Base-by-base conservation (phyloP, 2,888 invertebrate species). In the Lamellibrachia columna region DNA sequence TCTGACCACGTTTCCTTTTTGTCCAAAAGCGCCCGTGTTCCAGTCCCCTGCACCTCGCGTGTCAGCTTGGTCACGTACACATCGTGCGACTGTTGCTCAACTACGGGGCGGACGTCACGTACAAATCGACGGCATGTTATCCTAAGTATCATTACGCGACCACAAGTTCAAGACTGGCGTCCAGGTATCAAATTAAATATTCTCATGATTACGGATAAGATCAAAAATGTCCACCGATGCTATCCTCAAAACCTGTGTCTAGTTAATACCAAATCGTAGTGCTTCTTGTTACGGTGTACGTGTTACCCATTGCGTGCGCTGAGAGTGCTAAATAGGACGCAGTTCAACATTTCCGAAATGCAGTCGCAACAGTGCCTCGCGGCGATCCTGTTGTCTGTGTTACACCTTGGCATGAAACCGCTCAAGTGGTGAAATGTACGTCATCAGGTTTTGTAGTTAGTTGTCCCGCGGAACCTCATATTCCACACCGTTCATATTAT, bases 11-110 rank as follows among this genome's bases (percentile, higher is more conserved):
- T 75, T 4, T 15, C 75, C 15, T 75, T 40, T 40, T 75, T 75
- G 75, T 75, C 75, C 75, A 1, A 75, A 7, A 40, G 40, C 60
- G 92, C 11, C 92, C 92, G 1, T 92, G 92, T 52, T 52, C 92
- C 75, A 75, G 92, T 40, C 92, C 92, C 0, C 28, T 92, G 9
- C 92, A 92, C 92, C 92, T 92, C 9, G 92, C 92, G 3, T 92
- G 92, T n/a, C 40, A 75, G 55, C 55, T 40, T 9, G 75, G 90
- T n/a, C 40, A 75, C 53, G 28, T 92, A 8, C 9, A 75, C 52
- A 92, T 92, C 28, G 52, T 75, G 9, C 11, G 53, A 52, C 52
- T 75, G 75, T 75, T 92, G 60, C 90, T 92, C 11, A 75, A 11
- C 52, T 52, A 92, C 53, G 92, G 92, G 40, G 92, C 92, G 11